phyloP scores from a whole-genome alignment of 2,888 invertebrate genomes.

The Leptarthrus brevirostris region DNA sequence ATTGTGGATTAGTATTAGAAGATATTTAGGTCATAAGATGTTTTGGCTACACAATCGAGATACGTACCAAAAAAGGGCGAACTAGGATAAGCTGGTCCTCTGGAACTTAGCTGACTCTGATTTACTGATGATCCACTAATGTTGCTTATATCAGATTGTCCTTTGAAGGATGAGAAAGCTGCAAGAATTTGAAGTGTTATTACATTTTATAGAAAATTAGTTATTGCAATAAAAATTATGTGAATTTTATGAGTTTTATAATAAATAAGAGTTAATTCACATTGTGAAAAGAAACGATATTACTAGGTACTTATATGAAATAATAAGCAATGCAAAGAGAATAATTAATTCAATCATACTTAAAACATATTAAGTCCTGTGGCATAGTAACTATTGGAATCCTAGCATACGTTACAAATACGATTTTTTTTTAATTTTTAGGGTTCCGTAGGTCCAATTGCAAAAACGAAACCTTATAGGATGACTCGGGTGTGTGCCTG shows the following conservation, averaged over 20 bases:
- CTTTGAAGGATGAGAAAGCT: constrained; percentile 57
- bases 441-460: no score
- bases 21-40: constrained; percentile 39
- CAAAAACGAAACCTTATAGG: no score
- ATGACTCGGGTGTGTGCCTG: no score
- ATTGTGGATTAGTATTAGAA: constrained; percentile 22
- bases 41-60: neutral
- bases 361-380: no score
- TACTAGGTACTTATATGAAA: no score
- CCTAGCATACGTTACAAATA: no score
- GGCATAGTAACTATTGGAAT: no score
- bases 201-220: neutral
- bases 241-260: neutral
- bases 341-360: no score
- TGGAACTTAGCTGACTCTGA: constrained; percentile 50
- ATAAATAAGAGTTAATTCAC: neutral
- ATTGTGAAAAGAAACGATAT: neutral
- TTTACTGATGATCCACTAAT: constrained; percentile 50
- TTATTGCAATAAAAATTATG: no score
- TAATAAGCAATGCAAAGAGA: no score
- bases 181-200: constrained; percentile 46
- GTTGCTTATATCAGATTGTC: constrained; percentile 52
- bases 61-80: constrained; percentile 31
- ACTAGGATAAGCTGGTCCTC: constrained; percentile 55
- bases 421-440: no score